phyloP scores from a whole-genome alignment of 2,113 vertebrate species.

The Sinocyclocheilus anshuiensis region DNA sequence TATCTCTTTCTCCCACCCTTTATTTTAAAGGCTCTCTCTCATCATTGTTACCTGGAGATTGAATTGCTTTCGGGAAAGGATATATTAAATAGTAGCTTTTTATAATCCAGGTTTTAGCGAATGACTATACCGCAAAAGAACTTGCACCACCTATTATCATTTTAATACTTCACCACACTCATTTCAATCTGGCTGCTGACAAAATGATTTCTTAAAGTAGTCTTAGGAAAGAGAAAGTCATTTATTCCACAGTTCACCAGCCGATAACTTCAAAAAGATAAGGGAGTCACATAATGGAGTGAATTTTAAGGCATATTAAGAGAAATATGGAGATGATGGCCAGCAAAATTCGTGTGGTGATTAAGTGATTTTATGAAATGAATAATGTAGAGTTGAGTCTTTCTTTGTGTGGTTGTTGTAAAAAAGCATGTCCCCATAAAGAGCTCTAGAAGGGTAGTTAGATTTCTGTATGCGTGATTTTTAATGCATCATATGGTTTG shows the following conservation, averaged over 20 bases:
- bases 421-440: background rate
- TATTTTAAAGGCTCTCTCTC: slow-evolving; percentile 24
- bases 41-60: slow-evolving; percentile 50
- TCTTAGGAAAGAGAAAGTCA: slow-evolving; percentile 60
- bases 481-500: slow-evolving; percentile 3
- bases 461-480: slow-evolving; percentile 17
- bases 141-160: slow-evolving; percentile 69
- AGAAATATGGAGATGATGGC: slow-evolving; percentile 61
- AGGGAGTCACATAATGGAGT: slow-evolving; percentile 61
- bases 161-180: slow-evolving; percentile 69
- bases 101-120: slow-evolving; percentile 61
- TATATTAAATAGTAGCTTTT: slow-evolving; percentile 67
- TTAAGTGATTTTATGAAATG: slow-evolving; percentile 60
- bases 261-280: slow-evolving; percentile 72
- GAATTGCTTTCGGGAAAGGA: slow-evolving; percentile 61
- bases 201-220: slow-evolving; percentile 70
- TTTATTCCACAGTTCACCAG: slow-evolving; percentile 67
- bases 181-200: slow-evolving; percentile 72
- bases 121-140: slow-evolving; percentile 64
- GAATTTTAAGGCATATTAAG: slow-evolving; percentile 64
- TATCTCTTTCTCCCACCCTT: background rate
- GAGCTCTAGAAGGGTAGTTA: background rate
- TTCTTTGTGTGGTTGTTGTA: slow-evolving; percentile 42
- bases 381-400: slow-evolving; percentile 59
- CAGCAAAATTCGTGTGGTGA: slow-evolving; percentile 46